Conservation (phyloP, 2,888 invertebrate species). For the Aethes cnicana region DNA sequence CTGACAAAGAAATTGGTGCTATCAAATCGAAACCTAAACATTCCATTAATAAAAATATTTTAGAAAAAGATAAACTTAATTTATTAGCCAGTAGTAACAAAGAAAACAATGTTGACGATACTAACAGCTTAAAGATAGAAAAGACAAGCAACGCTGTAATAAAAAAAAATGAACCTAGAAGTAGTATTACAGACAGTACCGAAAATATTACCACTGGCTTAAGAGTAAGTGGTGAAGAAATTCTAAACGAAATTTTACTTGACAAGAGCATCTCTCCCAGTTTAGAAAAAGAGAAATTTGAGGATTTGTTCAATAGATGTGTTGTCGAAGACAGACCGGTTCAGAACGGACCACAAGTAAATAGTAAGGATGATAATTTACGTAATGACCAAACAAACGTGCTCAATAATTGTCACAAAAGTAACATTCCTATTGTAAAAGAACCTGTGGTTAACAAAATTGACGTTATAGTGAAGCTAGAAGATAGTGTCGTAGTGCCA, state of each 20-base stretch:
- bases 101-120: slow-evolving; percentile 60
- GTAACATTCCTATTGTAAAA: slow-evolving; percentile 56
- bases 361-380: slow-evolving; percentile 47
- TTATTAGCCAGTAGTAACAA: slow-evolving; percentile 70
- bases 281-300: slow-evolving; percentile 64
- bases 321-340: slow-evolving; percentile 50
- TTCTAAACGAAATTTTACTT: slow-evolving; percentile 65
- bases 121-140: slow-evolving; percentile 51
- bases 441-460: slow-evolving; percentile 50
- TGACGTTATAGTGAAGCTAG: slow-evolving; percentile 52
- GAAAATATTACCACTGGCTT: slow-evolving; percentile 44
- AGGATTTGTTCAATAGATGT: slow-evolving; percentile 69
- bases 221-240: slow-evolving; percentile 60
- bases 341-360: slow-evolving; percentile 46
- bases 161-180: slow-evolving; percentile 48
- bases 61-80: slow-evolving; percentile 77
- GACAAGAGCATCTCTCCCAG: slow-evolving; percentile 55
- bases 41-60: slow-evolving; percentile 75
- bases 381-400: slow-evolving; percentile 37
- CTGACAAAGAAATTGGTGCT: slow-evolving; percentile 76
- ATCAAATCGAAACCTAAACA: slow-evolving; percentile 78
- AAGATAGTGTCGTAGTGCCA: slow-evolving; percentile 68
- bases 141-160: slow-evolving; percentile 48
- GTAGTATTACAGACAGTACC: slow-evolving; percentile 37
- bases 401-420: slow-evolving; percentile 63